phyloP scores from a whole-genome alignment of 2,113 vertebrate species.

The Fukomys damarensis region DNA sequence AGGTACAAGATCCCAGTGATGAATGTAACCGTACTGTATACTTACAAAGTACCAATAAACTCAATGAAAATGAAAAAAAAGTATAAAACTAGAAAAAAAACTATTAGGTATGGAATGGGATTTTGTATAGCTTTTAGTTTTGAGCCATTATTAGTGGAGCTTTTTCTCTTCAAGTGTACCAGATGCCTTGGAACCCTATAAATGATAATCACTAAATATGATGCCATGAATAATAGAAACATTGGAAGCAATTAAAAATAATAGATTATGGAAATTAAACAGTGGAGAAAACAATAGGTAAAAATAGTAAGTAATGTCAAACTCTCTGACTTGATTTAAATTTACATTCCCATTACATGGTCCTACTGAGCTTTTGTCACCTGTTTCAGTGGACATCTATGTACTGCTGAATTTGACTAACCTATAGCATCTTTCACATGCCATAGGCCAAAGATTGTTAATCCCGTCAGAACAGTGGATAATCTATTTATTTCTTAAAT shows the following conservation, averaged over 20 bases:
- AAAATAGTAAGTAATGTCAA: not conserved
- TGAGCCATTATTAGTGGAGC: not conserved
- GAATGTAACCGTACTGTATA: too few relatives aligned
- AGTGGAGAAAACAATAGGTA: not conserved
- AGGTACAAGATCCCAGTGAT: too few relatives aligned
- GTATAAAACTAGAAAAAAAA: too few relatives aligned
- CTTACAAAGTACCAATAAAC: too few relatives aligned
- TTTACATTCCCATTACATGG: not conserved
- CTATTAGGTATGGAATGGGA: not conserved
- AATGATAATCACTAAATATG: not conserved
- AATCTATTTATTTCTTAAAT: slow-evolving; percentile 1
- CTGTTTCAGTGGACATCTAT: not conserved
- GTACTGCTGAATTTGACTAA: not conserved
- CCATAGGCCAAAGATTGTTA: not conserved
- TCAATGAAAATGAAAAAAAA: too few relatives aligned
- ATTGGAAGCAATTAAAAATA: not conserved
- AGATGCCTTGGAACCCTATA: not conserved
- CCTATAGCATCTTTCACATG: not conserved
- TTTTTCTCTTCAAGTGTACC: not conserved
- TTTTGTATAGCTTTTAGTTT: not conserved
- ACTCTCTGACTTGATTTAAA: slow-evolving; percentile 29
- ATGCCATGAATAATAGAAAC: not conserved
- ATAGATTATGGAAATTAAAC: not conserved
- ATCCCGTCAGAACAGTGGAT: not conserved
- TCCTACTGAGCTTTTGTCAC: not conserved